phyloP scores from a whole-genome alignment of 2,888 invertebrate genomes.

The Drosophila silvestris region DNA sequence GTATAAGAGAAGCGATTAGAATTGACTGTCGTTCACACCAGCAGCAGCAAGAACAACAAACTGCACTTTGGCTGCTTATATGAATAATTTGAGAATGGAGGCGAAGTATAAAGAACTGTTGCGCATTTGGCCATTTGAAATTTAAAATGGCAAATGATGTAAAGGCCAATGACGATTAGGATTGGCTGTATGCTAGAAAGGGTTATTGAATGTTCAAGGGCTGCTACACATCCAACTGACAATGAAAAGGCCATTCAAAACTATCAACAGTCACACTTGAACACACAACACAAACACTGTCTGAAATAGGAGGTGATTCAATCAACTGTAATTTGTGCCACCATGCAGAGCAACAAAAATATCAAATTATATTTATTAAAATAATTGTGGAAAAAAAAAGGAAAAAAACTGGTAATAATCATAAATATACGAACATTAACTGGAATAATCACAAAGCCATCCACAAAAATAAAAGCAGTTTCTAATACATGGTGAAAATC shows the following conservation, averaged over 20 bases:
- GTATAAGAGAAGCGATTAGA: constrained; percentile 52
- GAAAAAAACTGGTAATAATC: constrained; percentile 11
- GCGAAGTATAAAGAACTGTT: constrained; percentile 11
- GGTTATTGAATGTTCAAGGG: constrained; percentile 49
- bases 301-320: constrained; percentile 37
- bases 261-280: constrained; percentile 13
- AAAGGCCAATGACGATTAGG: constrained; percentile 23
- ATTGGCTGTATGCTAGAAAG: constrained; percentile 23
- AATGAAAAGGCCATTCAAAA: constrained; percentile 53
- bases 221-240: constrained; percentile 58
- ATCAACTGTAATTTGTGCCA: constrained; percentile 35
- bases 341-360: constrained; percentile 25
- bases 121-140: constrained; percentile 9
- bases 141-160: constrained; percentile 9
- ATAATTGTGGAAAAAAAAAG: constrained; percentile 42
- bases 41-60: background rate
- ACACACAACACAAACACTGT: background rate
- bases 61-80: background rate
- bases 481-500: constrained; percentile 59
- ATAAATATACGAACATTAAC: constrained; percentile 12
- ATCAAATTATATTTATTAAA: constrained; percentile 52
- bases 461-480: constrained; percentile 30
- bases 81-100: constrained; percentile 14
- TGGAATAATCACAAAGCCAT: constrained; percentile 17
- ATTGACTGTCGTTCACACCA: background rate